A percentile compares a stretch with the other conserved stretches of the same genome.
phyloP scores from a whole-genome alignment of 2,888 invertebrate species.

The Torymus texanus region DNA sequence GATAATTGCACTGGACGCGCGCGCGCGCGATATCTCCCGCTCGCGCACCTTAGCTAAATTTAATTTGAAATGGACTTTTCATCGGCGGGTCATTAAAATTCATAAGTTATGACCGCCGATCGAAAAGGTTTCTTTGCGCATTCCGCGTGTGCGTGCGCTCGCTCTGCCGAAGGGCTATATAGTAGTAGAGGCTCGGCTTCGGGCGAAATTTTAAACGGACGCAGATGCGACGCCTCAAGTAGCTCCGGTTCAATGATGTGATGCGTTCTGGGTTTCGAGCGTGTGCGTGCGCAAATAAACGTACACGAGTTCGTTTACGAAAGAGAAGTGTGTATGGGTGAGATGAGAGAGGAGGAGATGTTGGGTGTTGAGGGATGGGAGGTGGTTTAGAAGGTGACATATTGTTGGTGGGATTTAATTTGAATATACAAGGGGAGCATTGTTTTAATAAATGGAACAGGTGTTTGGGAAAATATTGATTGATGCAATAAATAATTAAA shows the following conservation, averaged over 20 bases:
- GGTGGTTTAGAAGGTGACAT: too few relatives aligned
- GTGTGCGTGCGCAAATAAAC: conserved; percentile 35
- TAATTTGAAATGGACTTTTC: conserved; percentile 55
- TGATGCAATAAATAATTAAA: too few relatives aligned
- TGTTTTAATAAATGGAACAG: too few relatives aligned
- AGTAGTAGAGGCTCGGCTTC: conserved; percentile 26
- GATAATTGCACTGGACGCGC: conserved; percentile 34
- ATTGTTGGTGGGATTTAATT: neutral
- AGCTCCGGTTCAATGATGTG: conserved; percentile 2
- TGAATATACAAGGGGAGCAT: neutral
- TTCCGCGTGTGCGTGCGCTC: conserved; percentile 5
- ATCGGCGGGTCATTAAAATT: conserved; percentile 56
- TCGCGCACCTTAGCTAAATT: conserved; percentile 45
- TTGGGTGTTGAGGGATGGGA: too few relatives aligned
- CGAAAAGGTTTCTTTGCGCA: too few relatives aligned
- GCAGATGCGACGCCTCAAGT: conserved; percentile 18
- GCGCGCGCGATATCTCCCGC: conserved; percentile 2
- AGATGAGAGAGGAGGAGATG: too few relatives aligned
- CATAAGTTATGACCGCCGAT: conserved; percentile 50
- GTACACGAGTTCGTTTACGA: neutral
- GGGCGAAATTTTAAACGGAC: conserved; percentile 45
- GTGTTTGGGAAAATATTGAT: too few relatives aligned
- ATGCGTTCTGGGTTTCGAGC: neutral
- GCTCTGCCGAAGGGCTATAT: conserved; percentile 26
- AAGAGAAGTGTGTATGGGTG: neutral